Conservation (phyloP, 2,888 invertebrate genomes). For the Drosophila nigricruria region DNA sequence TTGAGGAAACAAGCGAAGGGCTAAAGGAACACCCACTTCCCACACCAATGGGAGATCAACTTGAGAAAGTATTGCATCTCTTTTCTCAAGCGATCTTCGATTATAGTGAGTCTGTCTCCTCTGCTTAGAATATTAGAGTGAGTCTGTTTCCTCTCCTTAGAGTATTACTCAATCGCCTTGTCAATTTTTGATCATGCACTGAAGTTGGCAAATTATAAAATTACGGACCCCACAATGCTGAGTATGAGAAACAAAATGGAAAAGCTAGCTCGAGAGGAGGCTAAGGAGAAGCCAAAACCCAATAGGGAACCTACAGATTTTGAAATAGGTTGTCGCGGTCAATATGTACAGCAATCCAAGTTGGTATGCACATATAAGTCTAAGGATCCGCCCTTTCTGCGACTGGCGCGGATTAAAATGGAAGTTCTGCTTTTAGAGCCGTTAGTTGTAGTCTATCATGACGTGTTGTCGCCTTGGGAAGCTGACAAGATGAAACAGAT, state of each 20-base stretch:
- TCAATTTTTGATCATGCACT: constrained; percentile 23
- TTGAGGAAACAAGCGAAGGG: constrained; percentile 45
- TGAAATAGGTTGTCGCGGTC: constrained; percentile 72
- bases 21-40: constrained; percentile 18
- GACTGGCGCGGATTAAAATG: constrained; percentile 80
- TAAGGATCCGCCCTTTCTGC: constrained; percentile 56
- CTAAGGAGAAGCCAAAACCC: constrained; percentile 1
- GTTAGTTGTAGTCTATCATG: constrained; percentile 73
- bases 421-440: constrained; percentile 68
- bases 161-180: constrained; percentile 27
- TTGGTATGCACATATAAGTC: constrained; percentile 68
- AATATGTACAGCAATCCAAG: constrained; percentile 42
- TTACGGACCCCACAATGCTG: constrained; percentile 28
- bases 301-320: background rate
- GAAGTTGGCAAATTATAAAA: background rate
- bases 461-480: constrained; percentile 71
- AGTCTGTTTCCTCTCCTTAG: constrained; percentile 21
- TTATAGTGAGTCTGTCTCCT: constrained; percentile 53
- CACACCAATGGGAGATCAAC: constrained; percentile 8
- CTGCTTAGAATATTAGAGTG: constrained; percentile 46
- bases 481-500: constrained; percentile 63
- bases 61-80: constrained; percentile 42
- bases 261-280: background rate
- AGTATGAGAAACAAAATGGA: constrained; percentile 5
- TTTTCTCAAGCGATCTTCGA: constrained; percentile 55